Conservation (phyloP, 2,797 vertebrate genomes). For the Sebastes kiyomatsui region DNA sequence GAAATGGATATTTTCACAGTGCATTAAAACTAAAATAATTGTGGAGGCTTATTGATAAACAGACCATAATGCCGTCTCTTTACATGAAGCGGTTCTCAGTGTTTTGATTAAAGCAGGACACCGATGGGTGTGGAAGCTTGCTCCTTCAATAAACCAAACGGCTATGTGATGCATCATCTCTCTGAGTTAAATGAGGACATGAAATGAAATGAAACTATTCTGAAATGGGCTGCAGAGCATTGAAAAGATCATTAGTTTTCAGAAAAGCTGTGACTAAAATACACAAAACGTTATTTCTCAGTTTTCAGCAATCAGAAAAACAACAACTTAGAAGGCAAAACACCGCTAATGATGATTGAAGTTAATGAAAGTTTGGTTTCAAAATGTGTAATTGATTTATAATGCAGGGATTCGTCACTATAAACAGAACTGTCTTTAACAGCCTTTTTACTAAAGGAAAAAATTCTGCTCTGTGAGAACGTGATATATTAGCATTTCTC, state of each 20-base stretch:
- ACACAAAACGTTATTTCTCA: neutral
- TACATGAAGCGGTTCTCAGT: neutral
- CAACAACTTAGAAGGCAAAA: neutral
- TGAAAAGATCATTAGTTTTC: constrained; percentile 21
- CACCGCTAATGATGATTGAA: neutral
- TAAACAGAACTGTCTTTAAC: neutral
- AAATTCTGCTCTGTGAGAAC: neutral
- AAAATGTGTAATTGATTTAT: constrained; percentile 4
- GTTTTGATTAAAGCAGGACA: constrained; percentile 15
- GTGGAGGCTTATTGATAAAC: constrained; percentile 7
- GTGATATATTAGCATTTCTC: constrained; percentile 2
- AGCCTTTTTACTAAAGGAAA: neutral
- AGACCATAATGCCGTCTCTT: neutral
- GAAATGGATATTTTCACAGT: neutral
- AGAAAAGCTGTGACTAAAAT: constrained; percentile 3
- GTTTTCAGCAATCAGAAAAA: neutral
- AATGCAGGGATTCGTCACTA: neutral
- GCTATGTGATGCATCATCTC: neutral
- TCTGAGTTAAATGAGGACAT: constrained; percentile 7
- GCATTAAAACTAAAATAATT: neutral
- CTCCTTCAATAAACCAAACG: constrained; percentile 1
- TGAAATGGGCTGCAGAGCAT: neutral
- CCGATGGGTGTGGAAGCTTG: neutral
- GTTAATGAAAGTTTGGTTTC: neutral
- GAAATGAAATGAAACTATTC: constrained; percentile 7